Conservation (phyloP, 1,140 invertebrate genomes). For the Trachymyrmex septentrionalis region DNA sequence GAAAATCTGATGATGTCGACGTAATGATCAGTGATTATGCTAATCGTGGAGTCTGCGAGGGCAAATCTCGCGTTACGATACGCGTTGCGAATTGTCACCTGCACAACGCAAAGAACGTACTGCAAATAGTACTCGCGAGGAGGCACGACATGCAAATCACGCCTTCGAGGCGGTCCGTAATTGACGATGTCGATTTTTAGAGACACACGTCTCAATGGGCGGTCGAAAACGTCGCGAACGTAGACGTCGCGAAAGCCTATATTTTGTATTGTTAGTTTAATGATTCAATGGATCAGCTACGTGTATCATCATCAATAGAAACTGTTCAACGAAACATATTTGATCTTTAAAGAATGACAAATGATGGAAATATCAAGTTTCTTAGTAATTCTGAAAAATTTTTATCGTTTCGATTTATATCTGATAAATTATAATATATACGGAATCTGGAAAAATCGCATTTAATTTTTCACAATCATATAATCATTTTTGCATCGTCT, state of each 20-base stretch:
- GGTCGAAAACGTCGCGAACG: slow-evolving; percentile 38
- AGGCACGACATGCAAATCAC: slow-evolving; percentile 70
- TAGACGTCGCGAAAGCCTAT: slow-evolving; percentile 55
- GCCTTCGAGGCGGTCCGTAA: slow-evolving; percentile 55
- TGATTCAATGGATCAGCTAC: slow-evolving; percentile 37
- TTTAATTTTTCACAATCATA: neutral
- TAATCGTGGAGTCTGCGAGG: slow-evolving; percentile 60
- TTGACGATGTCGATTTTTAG: slow-evolving; percentile 57
- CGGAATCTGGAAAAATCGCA: neutral
- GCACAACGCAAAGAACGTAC: slow-evolving; percentile 54
- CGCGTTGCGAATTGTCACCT: slow-evolving; percentile 73
- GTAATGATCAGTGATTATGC: slow-evolving; percentile 75
- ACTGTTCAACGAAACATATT: slow-evolving; percentile 28
- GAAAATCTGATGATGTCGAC: slow-evolving; percentile 69
- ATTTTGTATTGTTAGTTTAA: slow-evolving; percentile 71
- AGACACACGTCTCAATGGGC: slow-evolving; percentile 59
- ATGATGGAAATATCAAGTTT: neutral
- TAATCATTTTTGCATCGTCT: too few relatives aligned
- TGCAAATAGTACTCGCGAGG: slow-evolving; percentile 66
- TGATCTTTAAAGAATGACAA: slow-evolving; percentile 11
- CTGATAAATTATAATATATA: neutral
- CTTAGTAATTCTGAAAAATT: neutral
- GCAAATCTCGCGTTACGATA: slow-evolving; percentile 68
- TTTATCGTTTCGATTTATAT: neutral
- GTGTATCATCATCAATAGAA: slow-evolving; percentile 22